Evolutionary conservation across 2,888 invertebrate species (phyloP).

Genomic region (Hirudinaria manillensis): DNA sequence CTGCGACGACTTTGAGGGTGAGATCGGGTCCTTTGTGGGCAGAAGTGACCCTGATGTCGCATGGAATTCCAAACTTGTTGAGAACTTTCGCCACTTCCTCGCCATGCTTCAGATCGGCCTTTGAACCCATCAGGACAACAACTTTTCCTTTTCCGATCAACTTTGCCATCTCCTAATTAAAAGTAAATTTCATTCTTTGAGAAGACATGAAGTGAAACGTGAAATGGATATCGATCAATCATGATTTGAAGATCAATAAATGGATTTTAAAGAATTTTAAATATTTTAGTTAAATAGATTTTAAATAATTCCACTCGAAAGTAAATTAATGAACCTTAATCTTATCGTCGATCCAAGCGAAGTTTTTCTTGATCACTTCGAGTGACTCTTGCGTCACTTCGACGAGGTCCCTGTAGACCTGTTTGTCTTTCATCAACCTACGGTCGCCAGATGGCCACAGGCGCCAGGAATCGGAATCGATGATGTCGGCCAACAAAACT

Average conservation of each 20-base stretch:
- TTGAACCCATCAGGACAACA: slow-evolving; percentile 89
- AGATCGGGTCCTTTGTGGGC: slow-evolving; percentile 89
- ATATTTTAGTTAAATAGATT: not conserved
- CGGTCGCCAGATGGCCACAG: slow-evolving; percentile 95
- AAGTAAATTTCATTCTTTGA: no score
- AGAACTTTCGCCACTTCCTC: slow-evolving; percentile 73
- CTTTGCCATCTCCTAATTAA: no score
- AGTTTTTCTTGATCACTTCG: slow-evolving; percentile 84
- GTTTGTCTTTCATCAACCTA: slow-evolving; percentile 92
- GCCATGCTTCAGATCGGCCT: slow-evolving; percentile 77
- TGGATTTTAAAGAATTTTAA: not conserved
- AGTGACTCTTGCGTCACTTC: slow-evolving; percentile 77
- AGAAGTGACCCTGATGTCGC: slow-evolving; percentile 73
- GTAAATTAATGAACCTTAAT: slow-evolving; percentile 57
- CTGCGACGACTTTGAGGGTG: slow-evolving; percentile 68
- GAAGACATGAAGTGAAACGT: no score
- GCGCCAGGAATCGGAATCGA: slow-evolving; percentile 96
- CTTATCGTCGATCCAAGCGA: slow-evolving; percentile 84
- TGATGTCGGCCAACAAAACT: slow-evolving; percentile 86
- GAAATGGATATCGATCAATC: no score
- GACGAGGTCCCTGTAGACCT: slow-evolving; percentile 85
- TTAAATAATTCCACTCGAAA: not conserved
- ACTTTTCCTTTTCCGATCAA: slow-evolving; percentile 56
- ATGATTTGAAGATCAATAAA: not conserved
- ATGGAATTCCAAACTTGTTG: slow-evolving; percentile 68